Evolutionary conservation across 2,888 invertebrate species (phyloP).

Genomic region (Helobdella robusta): DNA sequence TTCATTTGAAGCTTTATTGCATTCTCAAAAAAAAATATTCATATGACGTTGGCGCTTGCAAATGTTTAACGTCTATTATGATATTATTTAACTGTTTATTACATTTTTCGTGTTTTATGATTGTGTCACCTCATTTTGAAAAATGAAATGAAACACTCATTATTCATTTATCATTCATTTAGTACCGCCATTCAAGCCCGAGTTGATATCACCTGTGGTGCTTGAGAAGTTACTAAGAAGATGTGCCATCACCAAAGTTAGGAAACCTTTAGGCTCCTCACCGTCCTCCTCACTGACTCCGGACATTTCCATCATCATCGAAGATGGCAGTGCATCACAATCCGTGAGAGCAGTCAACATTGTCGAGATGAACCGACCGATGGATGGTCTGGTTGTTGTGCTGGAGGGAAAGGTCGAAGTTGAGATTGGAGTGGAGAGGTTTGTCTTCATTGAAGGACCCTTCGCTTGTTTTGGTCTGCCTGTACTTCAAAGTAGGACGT

Average conservation of each 20-base stretch:
- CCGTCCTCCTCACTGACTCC: neutral
- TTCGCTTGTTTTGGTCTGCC: conserved; percentile 21
- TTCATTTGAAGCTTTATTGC: too few relatives aligned
- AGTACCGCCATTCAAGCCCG: conserved; percentile 14
- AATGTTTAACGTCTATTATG: too few relatives aligned
- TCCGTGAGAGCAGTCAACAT: neutral
- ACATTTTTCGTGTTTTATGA: too few relatives aligned
- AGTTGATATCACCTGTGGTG: conserved; percentile 2
- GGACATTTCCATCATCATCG: neutral
- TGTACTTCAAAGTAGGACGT: conserved; percentile 12
- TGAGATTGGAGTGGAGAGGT: conserved; percentile 18
- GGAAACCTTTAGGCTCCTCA: neutral
- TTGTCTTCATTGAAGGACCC: conserved; percentile 19
- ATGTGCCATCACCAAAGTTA: neutral
- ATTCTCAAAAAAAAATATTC: too few relatives aligned
- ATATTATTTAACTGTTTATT: too few relatives aligned
- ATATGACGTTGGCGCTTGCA: too few relatives aligned
- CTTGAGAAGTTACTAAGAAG: conserved; percentile 11
- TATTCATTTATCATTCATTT: too few relatives aligned
- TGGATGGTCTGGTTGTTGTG: conserved; percentile 17
- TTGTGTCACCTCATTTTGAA: too few relatives aligned
- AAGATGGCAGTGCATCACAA: neutral
- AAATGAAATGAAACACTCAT: too few relatives aligned
- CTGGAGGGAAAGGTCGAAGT: conserved; percentile 22
- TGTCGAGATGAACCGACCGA: conserved; percentile 10